These are phyloP conservation scores for Tragelaphus strepsiceros DNA, from an alignment of 2,113 vertebrate species.

Conservation along the genomic window DNA sequence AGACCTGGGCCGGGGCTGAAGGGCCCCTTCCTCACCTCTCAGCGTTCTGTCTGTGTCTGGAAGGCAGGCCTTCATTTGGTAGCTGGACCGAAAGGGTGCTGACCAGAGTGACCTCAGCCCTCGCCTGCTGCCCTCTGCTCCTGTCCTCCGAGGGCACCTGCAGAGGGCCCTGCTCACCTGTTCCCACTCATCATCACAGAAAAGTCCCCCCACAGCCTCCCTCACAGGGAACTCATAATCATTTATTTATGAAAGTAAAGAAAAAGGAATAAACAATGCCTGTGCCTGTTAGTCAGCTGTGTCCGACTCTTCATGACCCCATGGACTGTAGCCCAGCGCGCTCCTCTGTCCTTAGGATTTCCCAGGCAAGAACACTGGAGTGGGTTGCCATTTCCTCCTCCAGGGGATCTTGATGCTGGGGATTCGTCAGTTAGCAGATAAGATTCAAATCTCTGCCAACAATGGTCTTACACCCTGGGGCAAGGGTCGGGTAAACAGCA, in stretches of 20 bases:
- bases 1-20: fast-evolving
- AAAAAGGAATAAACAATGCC: not conserved
- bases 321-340: not conserved
- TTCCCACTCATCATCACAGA: not conserved
- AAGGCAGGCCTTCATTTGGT: fast-evolving
- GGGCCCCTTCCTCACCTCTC: not conserved
- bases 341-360: not conserved
- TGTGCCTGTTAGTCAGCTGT: fast-evolving
- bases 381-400: not conserved
- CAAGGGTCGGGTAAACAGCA: too few species aligned
- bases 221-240: not conserved
- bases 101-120: fast-evolving
- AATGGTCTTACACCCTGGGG: not conserved
- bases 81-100: fast-evolving
- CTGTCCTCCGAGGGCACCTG: fast-evolving
- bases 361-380: not conserved
- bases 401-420: not conserved
- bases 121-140: fast-evolving
- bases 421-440: fast-evolving
- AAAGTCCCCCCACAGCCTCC: fast-evolving
- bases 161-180: fast-evolving
- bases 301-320: not conserved
- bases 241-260: not conserved
- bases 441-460: too few species aligned
- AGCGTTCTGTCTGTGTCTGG: not conserved